Conservation (phyloP, 1,140 invertebrate species). For the Harlomillsia oculata region DNA sequence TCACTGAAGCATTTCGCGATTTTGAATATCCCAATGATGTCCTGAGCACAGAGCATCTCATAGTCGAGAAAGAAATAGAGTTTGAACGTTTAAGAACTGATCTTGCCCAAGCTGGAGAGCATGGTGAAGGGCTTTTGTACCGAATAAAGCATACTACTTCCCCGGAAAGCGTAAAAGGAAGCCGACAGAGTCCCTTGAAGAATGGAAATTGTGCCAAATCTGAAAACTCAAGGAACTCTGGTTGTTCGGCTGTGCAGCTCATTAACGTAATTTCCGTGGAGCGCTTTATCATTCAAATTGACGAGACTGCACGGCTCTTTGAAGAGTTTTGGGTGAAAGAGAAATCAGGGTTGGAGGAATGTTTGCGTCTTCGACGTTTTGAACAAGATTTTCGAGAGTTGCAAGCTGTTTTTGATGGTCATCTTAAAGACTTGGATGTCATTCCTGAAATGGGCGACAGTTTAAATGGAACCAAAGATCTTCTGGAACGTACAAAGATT, state of each 20-base stretch:
- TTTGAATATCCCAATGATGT: slow-evolving; percentile 78
- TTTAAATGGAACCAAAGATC: slow-evolving; percentile 59
- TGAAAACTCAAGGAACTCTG: not conserved
- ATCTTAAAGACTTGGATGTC: slow-evolving; percentile 41
- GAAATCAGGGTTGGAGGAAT: slow-evolving; percentile 74
- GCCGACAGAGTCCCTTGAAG: slow-evolving; percentile 44
- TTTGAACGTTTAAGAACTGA: slow-evolving; percentile 66
- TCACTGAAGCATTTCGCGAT: slow-evolving; percentile 66
- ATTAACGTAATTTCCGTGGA: slow-evolving; percentile 87
- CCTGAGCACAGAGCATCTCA: slow-evolving; percentile 55
- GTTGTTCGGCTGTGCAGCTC: slow-evolving; percentile 41
- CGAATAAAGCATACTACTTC: slow-evolving; percentile 45
- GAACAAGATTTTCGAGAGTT: slow-evolving; percentile 78
- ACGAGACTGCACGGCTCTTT: slow-evolving; percentile 88
- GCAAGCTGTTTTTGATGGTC: slow-evolving; percentile 42
- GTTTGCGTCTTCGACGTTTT: slow-evolving; percentile 77
- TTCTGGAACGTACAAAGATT: slow-evolving; percentile 63
- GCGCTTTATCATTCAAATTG: slow-evolving; percentile 83
- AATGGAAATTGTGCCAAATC: slow-evolving; percentile 8
- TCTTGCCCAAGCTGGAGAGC: slow-evolving; percentile 64
- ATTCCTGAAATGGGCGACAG: slow-evolving; percentile 80
- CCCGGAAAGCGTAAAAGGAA: slow-evolving; percentile 37
- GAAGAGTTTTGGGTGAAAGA: slow-evolving; percentile 88
- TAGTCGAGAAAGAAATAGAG: slow-evolving; percentile 54
- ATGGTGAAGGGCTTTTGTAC: slow-evolving; percentile 70